Evolutionary conservation across 1,140 invertebrate genomes (phyloP).

Genomic region (Oedothorax gibbosus): DNA sequence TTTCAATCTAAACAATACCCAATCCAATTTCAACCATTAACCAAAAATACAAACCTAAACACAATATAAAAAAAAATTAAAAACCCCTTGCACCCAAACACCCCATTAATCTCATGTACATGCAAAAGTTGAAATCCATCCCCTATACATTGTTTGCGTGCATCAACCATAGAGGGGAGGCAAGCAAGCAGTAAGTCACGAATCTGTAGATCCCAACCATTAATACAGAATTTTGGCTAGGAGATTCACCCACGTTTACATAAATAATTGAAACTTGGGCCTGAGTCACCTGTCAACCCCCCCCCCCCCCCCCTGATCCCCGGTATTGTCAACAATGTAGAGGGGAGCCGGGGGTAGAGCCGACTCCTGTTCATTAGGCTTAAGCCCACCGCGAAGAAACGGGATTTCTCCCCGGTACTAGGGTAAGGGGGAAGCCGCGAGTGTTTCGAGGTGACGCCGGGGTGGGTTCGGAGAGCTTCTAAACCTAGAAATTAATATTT

Average conservation of each 20-base stretch:
- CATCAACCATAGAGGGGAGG: slow-evolving; percentile 1
- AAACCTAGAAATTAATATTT: too few relatives aligned
- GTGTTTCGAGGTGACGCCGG: not conserved
- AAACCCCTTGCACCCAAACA: too few relatives aligned
- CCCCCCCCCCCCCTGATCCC: slow-evolving; percentile 5
- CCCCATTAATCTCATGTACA: too few relatives aligned
- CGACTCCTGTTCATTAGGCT: slow-evolving; percentile 57
- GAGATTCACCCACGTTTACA: slow-evolving; percentile 53
- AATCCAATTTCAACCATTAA: too few relatives aligned
- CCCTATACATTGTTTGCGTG: slow-evolving; percentile 24
- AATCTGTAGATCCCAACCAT: slow-evolving; percentile 43
- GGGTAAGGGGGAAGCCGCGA: slow-evolving; percentile 11
- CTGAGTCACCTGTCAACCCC: slow-evolving; percentile 59
- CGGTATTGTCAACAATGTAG: slow-evolving; percentile 49
- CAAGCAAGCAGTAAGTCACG: slow-evolving; percentile 28
- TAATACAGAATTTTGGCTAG: slow-evolving; percentile 45
- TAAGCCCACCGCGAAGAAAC: slow-evolving; percentile 35
- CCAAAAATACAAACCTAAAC: too few relatives aligned
- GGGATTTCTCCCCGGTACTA: slow-evolving; percentile 6
- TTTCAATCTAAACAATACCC: too few relatives aligned
- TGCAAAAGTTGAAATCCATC: not conserved
- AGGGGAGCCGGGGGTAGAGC: slow-evolving; percentile 43
- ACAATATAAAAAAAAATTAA: too few relatives aligned
- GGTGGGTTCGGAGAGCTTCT: too few relatives aligned
- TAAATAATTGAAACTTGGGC: slow-evolving; percentile 60